Evolutionary conservation across 1,140 invertebrate species (phyloP).

Genomic region (Thaumetopoea pityocampa): DNA sequence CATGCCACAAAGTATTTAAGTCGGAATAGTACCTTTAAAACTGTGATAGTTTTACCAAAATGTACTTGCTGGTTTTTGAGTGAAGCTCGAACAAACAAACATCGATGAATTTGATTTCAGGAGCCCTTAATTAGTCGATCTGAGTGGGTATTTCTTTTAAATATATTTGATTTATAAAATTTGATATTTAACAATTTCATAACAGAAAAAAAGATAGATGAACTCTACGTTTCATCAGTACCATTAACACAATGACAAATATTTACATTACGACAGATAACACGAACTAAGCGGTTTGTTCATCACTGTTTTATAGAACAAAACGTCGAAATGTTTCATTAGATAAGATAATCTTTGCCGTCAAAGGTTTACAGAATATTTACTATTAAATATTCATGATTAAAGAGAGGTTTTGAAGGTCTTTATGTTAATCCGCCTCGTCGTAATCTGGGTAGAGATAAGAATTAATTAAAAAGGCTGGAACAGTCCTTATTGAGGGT

Average conservation of each 20-base stretch:
- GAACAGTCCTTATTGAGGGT: slow-evolving; percentile 3
- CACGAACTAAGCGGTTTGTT: slow-evolving; percentile 29
- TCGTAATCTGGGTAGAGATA: slow-evolving; percentile 9
- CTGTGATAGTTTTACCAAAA: no score
- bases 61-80: no score
- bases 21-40: no score
- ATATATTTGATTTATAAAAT: no score
- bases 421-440: slow-evolving; percentile 9
- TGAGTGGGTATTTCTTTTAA: no score
- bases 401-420: slow-evolving; percentile 7
- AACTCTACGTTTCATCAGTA: not conserved
- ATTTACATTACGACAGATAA: slow-evolving; percentile 46
- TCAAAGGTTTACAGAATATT: slow-evolving; percentile 2
- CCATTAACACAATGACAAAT: slow-evolving; percentile 33
- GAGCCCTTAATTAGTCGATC: no score
- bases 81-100: no score
- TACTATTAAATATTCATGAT: slow-evolving; percentile 8
- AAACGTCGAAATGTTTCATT: not conserved
- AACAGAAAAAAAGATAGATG: no score
- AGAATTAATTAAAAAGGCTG: slow-evolving; percentile 16
- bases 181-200: no score
- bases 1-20: no score
- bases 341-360: slow-evolving; percentile 7
- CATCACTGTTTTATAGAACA: slow-evolving; percentile 40
- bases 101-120: no score